Base-by-base conservation (phyloP, 2,113 vertebrate genomes). In the Lathamus discolor region DNA sequence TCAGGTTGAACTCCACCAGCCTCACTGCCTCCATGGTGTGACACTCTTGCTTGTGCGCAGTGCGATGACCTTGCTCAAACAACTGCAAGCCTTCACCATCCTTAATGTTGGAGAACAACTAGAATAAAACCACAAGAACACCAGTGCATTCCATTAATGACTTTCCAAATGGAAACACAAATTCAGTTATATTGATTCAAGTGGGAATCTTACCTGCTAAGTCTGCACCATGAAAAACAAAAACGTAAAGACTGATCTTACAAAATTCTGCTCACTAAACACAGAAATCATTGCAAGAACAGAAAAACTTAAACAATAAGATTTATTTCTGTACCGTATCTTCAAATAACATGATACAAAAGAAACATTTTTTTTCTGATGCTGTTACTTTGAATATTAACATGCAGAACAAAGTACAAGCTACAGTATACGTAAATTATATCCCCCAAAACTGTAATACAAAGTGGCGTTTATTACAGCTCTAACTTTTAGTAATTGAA, bases 21-120 rank as follows among this genome's bases (percentile, higher is more conserved):
- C 99, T 99, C 49, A 98, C 96, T 1, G 99, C 99, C 97, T 99
- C 99, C 98, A 99, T 97, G 9, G 98, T 98, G 93, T 99, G 99
- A 0, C 88, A 94, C 82, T 99, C 98, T 92, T 99, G 99, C 83
- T 99, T 99, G 66, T 98, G 97, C 1, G 98, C 90, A 10, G 99
- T 98, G 51, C 99, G 98, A 12, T 95, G 97, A 6, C 98, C 98
- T 2, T 87, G 75, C 97, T 99, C 99, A 64, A 99, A 99, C 88
- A 99, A 96, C 35, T 97, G 97, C 57, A 99, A 97, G 3, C 97
- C 96, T 81, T 99, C 98, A 7, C 98, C 98, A 25, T 97, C 94
- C 61, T 97, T 77, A 37, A 99, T 93, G 52, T 18, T 86, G 6
- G 98, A 98, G 97, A 99, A 99, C 67, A 99, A 83, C 99, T 99